Conservation (phyloP, 2,888 invertebrate species). For the Oscheius sp. region DNA sequence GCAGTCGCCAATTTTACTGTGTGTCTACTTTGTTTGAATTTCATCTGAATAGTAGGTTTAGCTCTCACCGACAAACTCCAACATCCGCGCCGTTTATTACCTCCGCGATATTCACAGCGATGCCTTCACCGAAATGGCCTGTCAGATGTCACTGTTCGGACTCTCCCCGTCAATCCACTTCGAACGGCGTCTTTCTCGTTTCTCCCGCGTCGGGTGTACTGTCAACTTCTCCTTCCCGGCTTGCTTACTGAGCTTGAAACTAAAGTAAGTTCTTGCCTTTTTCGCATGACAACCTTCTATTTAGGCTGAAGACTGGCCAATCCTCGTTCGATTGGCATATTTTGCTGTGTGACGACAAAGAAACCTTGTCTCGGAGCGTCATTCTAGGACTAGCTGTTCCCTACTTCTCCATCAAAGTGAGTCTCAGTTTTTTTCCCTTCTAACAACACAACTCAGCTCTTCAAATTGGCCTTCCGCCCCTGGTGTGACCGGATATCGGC, state of each 20-base stretch:
- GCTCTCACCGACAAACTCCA: conserved; percentile 65
- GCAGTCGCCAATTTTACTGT: conserved; percentile 67
- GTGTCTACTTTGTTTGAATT: neutral
- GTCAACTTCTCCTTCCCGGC: conserved; percentile 64
- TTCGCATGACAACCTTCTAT: conserved; percentile 26
- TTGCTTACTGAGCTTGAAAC: conserved; percentile 62
- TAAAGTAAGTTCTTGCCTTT: conserved; percentile 51
- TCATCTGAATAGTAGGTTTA: conserved; percentile 28
- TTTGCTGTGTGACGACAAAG: conserved; percentile 70
- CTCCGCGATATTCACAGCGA: conserved; percentile 59
- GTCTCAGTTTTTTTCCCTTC: neutral
- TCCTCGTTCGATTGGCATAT: conserved; percentile 68
- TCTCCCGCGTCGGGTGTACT: conserved; percentile 61
- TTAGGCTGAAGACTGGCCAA: conserved; percentile 64
- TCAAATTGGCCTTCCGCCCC: conserved; percentile 55
- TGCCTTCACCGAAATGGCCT: conserved; percentile 53
- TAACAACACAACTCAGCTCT: conserved; percentile 19
- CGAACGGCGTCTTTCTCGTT: conserved; percentile 64
- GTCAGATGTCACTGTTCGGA: conserved; percentile 51
- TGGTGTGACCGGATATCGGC: conserved; percentile 52
- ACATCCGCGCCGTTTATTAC: conserved; percentile 62
- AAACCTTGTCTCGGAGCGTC: conserved; percentile 60
- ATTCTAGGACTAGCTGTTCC: conserved; percentile 69
- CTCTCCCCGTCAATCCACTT: conserved; percentile 62
- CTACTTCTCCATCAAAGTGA: conserved; percentile 48